A percentile compares a stretch with the other conserved stretches of the same genome.
These are phyloP conservation scores for Dryobates pubescens DNA, from an alignment of 2,797 vertebrate species.

Conservation along the genomic window DNA sequence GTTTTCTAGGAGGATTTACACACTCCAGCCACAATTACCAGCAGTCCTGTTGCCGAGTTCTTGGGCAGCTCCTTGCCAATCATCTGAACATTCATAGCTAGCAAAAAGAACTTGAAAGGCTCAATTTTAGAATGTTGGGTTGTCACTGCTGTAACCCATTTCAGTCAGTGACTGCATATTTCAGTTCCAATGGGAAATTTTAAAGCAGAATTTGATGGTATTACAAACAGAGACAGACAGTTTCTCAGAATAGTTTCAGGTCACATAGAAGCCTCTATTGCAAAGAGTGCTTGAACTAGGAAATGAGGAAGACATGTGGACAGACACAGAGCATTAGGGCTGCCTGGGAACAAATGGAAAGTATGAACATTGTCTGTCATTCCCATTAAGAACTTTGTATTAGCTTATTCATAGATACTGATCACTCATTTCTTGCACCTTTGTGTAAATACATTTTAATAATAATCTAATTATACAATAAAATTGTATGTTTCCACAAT, in stretches of 20 bases:
- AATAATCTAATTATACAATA: neutral
- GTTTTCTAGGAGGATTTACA: neutral
- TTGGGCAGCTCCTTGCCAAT: neutral
- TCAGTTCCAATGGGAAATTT: neutral
- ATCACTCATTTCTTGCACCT: neutral
- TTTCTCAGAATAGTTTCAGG: slow-evolving; percentile 7
- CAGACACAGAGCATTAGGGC: neutral
- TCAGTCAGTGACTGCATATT: neutral
- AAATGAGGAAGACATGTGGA: neutral
- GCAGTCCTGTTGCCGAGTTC: neutral
- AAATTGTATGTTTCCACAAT: neutral
- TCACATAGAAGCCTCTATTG: neutral
- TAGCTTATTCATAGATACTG: neutral
- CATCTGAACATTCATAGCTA: neutral
- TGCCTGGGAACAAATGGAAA: slow-evolving; percentile 25
- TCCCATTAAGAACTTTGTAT: neutral
- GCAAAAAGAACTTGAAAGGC: neutral
- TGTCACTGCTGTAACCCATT: neutral
- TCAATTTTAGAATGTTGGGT: neutral
- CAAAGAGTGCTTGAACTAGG: neutral
- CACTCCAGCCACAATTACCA: neutral
- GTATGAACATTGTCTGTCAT: neutral
- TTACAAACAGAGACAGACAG: neutral
- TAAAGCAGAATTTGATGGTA: neutral
- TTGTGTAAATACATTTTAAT: neutral